These are phyloP conservation scores for Nasonia longicornis DNA, from an alignment of 1,140 invertebrate genomes.

Conservation along the genomic window DNA sequence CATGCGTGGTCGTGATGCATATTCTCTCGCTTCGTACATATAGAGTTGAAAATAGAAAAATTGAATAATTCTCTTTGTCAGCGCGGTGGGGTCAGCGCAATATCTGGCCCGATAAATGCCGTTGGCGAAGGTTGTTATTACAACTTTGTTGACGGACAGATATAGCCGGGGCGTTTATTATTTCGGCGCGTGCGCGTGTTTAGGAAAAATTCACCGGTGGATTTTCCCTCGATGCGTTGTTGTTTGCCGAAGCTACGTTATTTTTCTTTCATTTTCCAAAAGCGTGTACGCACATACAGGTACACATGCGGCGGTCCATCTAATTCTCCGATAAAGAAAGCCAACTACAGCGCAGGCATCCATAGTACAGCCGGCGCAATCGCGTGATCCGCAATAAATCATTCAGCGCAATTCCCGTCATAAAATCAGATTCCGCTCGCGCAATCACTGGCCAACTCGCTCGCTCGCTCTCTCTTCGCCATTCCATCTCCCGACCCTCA, in stretches of 20 bases:
- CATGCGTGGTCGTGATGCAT: not conserved
- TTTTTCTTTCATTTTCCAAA: not conserved
- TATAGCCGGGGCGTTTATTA: no score
- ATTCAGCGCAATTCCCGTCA: not conserved
- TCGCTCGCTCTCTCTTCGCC: not conserved
- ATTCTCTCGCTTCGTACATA: not conserved
- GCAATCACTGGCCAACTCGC: not conserved
- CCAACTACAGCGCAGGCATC: not conserved
- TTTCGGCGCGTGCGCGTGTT: no score
- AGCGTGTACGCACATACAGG: not conserved
- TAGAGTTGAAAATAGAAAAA: not conserved
- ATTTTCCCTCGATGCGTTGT: no score
- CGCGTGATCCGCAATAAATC: not conserved
- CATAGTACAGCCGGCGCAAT: not conserved
- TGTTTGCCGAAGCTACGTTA: no score
- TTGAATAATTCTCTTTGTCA: conserved; percentile 18
- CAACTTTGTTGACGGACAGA: no score
- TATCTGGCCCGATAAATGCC: not conserved
- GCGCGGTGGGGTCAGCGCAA: not conserved
- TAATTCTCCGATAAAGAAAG: no score
- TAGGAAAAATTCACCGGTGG: no score
- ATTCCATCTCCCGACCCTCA: not conserved
- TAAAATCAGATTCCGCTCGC: not conserved
- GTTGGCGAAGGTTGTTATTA: not conserved
- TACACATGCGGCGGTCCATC: no score